Evolutionary conservation across 1,140 invertebrate genomes (phyloP).

Genomic region (Stenopsyche tienmushanensis): DNA sequence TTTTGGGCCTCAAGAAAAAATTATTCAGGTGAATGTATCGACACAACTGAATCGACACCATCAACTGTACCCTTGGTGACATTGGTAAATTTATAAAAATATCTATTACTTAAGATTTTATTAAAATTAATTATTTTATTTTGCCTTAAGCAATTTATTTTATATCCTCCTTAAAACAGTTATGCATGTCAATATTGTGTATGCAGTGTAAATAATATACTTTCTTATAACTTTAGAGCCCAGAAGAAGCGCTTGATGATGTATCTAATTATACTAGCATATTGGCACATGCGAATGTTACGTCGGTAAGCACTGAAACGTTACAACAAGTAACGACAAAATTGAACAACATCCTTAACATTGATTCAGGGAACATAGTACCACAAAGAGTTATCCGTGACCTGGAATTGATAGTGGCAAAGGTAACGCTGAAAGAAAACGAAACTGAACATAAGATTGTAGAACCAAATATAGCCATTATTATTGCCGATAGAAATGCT

Average conservation of each 20-base stretch:
- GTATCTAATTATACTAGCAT: too few relatives aligned
- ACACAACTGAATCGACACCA: neutral
- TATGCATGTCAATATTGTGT: too few relatives aligned
- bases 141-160: too few relatives aligned
- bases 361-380: slow-evolving; percentile 45
- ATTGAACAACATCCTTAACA: slow-evolving; percentile 48
- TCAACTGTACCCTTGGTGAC: too few relatives aligned
- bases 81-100: too few relatives aligned
- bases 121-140: too few relatives aligned
- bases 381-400: slow-evolving; percentile 47
- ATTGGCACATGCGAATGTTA: too few relatives aligned
- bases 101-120: too few relatives aligned
- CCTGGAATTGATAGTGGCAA: slow-evolving; percentile 47
- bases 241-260: slow-evolving; percentile 23
- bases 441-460: slow-evolving; percentile 36
- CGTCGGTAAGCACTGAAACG: too few relatives aligned
- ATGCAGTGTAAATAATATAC: too few relatives aligned
- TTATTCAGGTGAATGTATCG: neutral
- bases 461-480: slow-evolving; percentile 48
- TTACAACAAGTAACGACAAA: slow-evolving; percentile 39
- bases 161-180: too few relatives aligned
- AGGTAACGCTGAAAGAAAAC: slow-evolving; percentile 45
- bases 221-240: too few relatives aligned
- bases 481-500: slow-evolving; percentile 46
- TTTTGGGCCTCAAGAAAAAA: slow-evolving; percentile 39